phyloP scores from a whole-genome alignment of 1,140 invertebrate genomes.

The Aphelenchoides fujianensis region DNA sequence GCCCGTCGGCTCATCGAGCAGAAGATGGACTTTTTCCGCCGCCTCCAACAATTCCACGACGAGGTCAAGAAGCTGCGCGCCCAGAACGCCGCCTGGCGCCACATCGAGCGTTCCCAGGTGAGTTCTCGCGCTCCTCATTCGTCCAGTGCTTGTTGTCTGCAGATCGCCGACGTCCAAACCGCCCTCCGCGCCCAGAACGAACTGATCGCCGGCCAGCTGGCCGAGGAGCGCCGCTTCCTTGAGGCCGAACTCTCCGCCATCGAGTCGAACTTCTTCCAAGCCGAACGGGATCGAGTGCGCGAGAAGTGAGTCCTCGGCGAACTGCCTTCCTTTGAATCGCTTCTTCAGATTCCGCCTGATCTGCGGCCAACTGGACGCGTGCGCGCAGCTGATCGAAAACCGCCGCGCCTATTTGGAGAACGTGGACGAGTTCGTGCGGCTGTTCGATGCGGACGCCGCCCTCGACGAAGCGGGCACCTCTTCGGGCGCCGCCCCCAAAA shows the following conservation, averaged over 20 bases:
- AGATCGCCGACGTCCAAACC: conserved; percentile 9
- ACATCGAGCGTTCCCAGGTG: conserved; percentile 23
- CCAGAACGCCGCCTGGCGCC: conserved; percentile 28
- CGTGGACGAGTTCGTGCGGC: not conserved
- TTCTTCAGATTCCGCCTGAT: conserved; percentile 24
- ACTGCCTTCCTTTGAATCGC: conserved; percentile 6
- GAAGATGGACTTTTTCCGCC: conserved; percentile 46
- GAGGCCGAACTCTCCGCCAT: conserved; percentile 10
- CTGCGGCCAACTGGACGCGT: conserved; percentile 14
- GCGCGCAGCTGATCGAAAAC: not conserved
- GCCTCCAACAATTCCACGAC: conserved; percentile 33
- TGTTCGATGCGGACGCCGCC: not conserved
- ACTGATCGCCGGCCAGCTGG: not conserved
- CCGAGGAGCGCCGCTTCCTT: not conserved
- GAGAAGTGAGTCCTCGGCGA: conserved; percentile 17
- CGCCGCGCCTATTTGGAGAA: conserved; percentile 12
- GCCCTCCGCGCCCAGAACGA: not conserved
- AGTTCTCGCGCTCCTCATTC: not conserved
- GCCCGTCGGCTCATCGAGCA: not conserved
- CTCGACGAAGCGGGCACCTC: conserved; percentile 7
- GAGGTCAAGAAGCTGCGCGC: conserved; percentile 18
- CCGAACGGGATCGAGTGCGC: conserved; percentile 14
- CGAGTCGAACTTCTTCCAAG: conserved; percentile 17
- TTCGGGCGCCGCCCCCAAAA: conserved; percentile 4
- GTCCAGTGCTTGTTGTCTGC: not conserved